phyloP scores from a whole-genome alignment of 2,113 vertebrate genomes.

The Parotia lawesii region DNA sequence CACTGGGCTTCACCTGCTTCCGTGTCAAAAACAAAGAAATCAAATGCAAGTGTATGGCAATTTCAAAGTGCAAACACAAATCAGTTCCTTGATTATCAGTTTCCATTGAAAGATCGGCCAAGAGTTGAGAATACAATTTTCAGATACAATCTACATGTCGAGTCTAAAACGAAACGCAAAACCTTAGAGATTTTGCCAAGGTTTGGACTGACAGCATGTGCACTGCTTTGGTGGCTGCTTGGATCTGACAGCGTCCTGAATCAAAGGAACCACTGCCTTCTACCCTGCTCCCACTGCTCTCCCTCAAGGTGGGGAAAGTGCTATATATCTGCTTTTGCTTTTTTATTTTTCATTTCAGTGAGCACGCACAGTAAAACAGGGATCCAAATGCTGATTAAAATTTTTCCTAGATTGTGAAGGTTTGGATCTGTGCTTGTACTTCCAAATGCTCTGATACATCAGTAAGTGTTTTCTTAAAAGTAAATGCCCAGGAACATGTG shows the following conservation, averaged over 20 bases:
- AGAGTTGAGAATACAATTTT: neutral
- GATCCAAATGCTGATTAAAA: neutral
- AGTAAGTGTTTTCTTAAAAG: neutral
- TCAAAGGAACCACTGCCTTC: neutral
- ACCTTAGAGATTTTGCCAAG: neutral
- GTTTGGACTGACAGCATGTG: neutral
- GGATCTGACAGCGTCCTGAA: neutral
- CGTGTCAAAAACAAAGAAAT: neutral
- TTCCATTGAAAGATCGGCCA: neutral
- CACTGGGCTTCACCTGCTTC: neutral
- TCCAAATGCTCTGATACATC: neutral
- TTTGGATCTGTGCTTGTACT: neutral
- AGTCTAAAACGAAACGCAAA: neutral
- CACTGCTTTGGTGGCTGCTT: neutral
- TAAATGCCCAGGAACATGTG: neutral
- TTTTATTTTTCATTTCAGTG: neutral
- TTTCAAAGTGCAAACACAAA: neutral
- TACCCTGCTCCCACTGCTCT: neutral
- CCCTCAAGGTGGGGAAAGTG: neutral
- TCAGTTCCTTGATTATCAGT: neutral
- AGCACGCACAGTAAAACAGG: neutral
- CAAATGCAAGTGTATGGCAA: neutral
- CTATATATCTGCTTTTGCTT: neutral
- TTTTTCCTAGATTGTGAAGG: neutral
- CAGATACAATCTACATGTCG: accelerated